Conservation (phyloP, 2,888 invertebrate species). For the Ectobius pallidus region DNA sequence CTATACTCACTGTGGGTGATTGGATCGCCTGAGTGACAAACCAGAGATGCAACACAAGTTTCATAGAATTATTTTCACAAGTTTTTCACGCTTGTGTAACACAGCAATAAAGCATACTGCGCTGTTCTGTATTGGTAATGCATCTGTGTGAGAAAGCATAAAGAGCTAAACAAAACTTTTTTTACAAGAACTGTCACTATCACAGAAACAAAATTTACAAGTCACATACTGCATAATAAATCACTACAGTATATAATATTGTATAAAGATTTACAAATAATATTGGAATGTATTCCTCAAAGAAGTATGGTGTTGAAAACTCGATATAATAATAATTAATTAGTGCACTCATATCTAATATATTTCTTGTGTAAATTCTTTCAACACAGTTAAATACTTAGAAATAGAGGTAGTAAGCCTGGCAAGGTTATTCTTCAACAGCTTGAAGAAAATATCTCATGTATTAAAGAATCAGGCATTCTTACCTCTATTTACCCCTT, state of each 20-base stretch:
- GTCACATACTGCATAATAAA: neutral
- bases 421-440: neutral
- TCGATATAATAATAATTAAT: neutral
- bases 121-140: too few species aligned
- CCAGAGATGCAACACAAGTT: too few species aligned
- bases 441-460: neutral
- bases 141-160: too few species aligned
- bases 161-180: neutral
- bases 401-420: constrained; percentile 19
- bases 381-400: neutral
- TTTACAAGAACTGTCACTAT: constrained; percentile 19
- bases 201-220: constrained; percentile 19
- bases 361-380: neutral
- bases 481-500: constrained; percentile 1
- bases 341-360: constrained; percentile 5
- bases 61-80: too few species aligned
- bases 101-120: too few species aligned
- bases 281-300: constrained; percentile 14
- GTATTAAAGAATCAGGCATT: constrained; percentile 6
- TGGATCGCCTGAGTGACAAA: too few species aligned
- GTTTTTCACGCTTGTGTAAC: too few species aligned
- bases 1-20: too few species aligned
- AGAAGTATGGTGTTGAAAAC: constrained; percentile 21
- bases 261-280: constrained; percentile 19
- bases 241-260: constrained; percentile 17